A percentile compares a stretch with the other conserved stretches of the same genome.
phyloP scores from a whole-genome alignment of 2,888 invertebrate species.

The Holacanthella duospinosa region DNA sequence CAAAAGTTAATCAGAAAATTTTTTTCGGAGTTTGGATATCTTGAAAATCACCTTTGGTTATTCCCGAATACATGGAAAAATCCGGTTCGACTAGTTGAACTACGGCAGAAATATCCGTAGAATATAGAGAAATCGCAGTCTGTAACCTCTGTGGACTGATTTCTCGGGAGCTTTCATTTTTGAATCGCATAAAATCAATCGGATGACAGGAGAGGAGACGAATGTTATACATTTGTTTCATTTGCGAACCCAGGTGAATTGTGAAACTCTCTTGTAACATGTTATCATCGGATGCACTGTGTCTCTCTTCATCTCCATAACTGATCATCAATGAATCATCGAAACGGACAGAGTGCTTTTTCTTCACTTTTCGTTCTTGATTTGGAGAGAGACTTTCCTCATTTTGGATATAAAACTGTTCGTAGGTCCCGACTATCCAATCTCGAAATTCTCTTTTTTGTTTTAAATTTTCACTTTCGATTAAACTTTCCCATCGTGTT shows the following conservation, averaged over 20 bases:
- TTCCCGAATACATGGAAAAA: conserved; percentile 53
- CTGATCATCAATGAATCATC: conserved; percentile 38
- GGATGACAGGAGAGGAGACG: conserved; percentile 76
- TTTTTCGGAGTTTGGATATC: neutral
- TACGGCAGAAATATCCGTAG: conserved; percentile 74
- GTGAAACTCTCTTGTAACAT: conserved; percentile 88
- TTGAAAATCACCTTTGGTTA: conserved; percentile 49
- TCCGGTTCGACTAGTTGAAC: conserved; percentile 67
- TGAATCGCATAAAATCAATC: conserved; percentile 53
- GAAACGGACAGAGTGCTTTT: conserved; percentile 34
- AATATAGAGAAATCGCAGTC: conserved; percentile 87
- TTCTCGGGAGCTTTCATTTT: conserved; percentile 36
- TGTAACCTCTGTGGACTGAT: conserved; percentile 64
- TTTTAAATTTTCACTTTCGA: conserved; percentile 70
- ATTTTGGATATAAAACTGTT: conserved; percentile 54
- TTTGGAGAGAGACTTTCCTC: conserved; percentile 13
- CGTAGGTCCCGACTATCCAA: conserved; percentile 74
- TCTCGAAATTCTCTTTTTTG: conserved; percentile 77
- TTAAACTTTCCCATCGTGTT: conserved; percentile 63
- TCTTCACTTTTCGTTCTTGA: conserved; percentile 21
- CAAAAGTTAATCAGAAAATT: too few relatives aligned
- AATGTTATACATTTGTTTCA: conserved; percentile 97
- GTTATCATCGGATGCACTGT: conserved; percentile 35
- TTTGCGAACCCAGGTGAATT: conserved; percentile 91
- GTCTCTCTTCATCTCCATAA: conserved; percentile 39